These are phyloP conservation scores for Stichopus horrens DNA, from an alignment of 53 echinoderm and acorn worm genomes.

Conservation along the genomic window DNA sequence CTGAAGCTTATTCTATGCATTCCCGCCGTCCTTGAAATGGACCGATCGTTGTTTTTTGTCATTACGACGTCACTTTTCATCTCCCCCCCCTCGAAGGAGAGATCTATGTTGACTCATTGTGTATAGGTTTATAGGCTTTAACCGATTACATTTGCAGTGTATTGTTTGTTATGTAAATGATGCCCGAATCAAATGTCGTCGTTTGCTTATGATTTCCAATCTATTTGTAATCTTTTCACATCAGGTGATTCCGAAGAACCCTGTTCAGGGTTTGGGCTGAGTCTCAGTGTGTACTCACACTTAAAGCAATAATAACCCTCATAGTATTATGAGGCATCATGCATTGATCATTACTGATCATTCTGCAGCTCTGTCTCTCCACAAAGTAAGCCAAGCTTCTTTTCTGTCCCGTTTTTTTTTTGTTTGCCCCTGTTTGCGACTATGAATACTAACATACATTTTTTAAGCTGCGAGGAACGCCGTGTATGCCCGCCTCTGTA, in stretches of 20 bases:
- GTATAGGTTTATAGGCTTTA: too few relatives aligned
- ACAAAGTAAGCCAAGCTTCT: slow-evolving; percentile 12
- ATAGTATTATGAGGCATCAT: slow-evolving; percentile 2
- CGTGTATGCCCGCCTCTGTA: too few relatives aligned
- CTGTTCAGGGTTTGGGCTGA: slow-evolving; percentile 14
- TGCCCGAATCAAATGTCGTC: not conserved
- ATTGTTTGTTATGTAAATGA: too few relatives aligned
- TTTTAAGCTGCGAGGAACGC: not conserved
- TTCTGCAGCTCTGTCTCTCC: not conserved
- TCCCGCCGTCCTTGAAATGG: too few relatives aligned
- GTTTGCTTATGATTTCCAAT: not conserved
- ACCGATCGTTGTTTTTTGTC: too few relatives aligned
- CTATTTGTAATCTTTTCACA: slow-evolving; percentile 3
- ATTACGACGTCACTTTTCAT: too few relatives aligned
- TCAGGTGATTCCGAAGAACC: slow-evolving; percentile 11
- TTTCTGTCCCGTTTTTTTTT: not conserved
- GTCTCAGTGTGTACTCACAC: not conserved
- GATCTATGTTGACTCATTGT: too few relatives aligned
- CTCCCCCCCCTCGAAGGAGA: too few relatives aligned
- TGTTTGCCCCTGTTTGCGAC: slow-evolving; percentile 7
- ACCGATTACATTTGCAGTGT: too few relatives aligned
- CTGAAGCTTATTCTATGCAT: too few relatives aligned
- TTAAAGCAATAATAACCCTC: slow-evolving; percentile 10
- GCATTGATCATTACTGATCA: slow-evolving; percentile 10
- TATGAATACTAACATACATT: not conserved